phyloP scores from a whole-genome alignment of 2,113 vertebrate species.

The Oreochromis tanganicae region DNA sequence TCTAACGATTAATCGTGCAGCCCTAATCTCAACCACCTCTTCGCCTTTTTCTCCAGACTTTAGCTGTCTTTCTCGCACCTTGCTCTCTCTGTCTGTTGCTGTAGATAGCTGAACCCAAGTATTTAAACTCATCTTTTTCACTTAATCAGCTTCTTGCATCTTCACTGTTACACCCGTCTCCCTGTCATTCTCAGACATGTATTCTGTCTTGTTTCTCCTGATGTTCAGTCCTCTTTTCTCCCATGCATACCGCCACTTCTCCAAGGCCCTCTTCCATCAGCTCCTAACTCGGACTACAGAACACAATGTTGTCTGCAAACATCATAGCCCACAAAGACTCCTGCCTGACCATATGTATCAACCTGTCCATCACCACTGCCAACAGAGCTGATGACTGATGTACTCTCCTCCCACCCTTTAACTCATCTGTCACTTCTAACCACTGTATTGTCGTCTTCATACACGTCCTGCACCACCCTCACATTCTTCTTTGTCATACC shows the following conservation, averaged over 20 bases:
- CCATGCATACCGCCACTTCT: background rate
- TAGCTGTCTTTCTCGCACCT: background rate
- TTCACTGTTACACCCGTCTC: background rate
- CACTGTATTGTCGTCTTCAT: background rate
- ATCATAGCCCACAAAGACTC: background rate
- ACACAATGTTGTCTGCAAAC: background rate
- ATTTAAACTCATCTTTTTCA: background rate
- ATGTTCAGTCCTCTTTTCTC: background rate
- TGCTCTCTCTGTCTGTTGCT: background rate
- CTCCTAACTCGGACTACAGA: background rate
- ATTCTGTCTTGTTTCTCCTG: background rate
- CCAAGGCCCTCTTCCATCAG: background rate
- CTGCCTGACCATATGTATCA: background rate
- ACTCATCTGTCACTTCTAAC: background rate
- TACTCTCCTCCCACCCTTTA: background rate
- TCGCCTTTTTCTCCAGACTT: background rate
- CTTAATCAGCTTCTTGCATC: background rate
- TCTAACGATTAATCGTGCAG: too few relatives aligned
- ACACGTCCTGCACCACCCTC: background rate
- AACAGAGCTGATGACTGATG: background rate
- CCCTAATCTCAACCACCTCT: background rate
- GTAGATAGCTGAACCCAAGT: background rate
- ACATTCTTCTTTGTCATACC: background rate
- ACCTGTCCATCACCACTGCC: background rate
- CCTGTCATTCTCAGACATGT: background rate